Base-by-base conservation (phyloP, 2,797 vertebrate genomes). In the Hipposideros larvatus region DNA sequence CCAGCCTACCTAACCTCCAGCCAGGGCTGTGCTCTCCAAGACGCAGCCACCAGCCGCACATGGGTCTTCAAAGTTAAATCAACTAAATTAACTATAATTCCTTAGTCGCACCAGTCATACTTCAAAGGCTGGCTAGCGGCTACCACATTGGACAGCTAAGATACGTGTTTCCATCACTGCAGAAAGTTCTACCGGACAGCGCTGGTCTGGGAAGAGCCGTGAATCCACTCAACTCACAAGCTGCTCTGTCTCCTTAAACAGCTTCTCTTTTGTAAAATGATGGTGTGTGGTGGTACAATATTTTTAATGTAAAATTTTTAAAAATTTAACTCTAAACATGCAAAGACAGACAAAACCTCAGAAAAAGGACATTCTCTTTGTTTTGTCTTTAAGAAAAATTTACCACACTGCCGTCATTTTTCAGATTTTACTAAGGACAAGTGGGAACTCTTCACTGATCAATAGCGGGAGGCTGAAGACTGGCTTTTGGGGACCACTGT, bases 1-100 rank as follows among this genome's bases (percentile, higher is more conserved):
- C 28, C 0, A 0, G 31, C 63, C 73, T 85, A 31, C 19, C 78
- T 74, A 22, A 0, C 43, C 55, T n/a, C 51, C n/a, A 43, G 68
- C 22, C 26, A 48, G 34, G 43, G 28, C 84, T 91, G 11, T 43
- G 41, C 37, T 14, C 0, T 55, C 55, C 28, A 90, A 92, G 86
- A 73, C 5, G 18, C 5, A 84, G 70, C 59, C 87, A 41, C 26
- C 37, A 53, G 61, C 59, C 28, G 4, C 22, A 28, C 1, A 0
- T 26, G 53, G 41, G 61, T 88, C 90, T 34, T 83, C 91, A 73
- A 46, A 95, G 53, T 86, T 59, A 53, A 92, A 59, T 59, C 63
- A 59, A 34, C 18, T 84, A 75, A 65, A 68, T 9, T 0, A 83
- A 82, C 41, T 57, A 2, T 9, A 68, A 85, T n/a, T 26, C 59